A percentile compares a stretch with the other conserved stretches of the same genome.
Conservation (phyloP, 2,797 vertebrate species). For the Rhadinocentrus ornatus region DNA sequence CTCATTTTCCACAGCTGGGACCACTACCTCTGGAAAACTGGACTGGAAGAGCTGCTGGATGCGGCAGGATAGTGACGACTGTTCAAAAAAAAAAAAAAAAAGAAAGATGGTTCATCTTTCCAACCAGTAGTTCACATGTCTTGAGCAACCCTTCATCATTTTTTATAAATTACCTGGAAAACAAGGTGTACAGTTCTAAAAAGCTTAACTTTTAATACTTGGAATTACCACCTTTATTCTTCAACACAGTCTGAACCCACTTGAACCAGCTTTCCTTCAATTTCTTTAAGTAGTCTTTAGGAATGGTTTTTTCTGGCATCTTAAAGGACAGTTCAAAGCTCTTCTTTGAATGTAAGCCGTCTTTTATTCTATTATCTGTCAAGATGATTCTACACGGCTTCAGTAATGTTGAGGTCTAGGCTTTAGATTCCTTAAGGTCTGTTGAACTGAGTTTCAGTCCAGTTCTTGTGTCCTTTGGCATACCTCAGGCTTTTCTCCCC, state of each 20-base stretch:
- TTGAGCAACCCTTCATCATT: neutral
- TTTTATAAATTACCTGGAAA: neutral
- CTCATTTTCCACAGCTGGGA: constrained; percentile 58
- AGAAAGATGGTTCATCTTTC: neutral
- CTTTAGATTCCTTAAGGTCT: no score
- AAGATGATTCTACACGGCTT: no score
- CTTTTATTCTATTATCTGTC: no score
- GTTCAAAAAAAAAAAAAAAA: constrained; percentile 36
- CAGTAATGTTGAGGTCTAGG: no score
- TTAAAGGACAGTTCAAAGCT: no score
- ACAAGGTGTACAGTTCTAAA: neutral
- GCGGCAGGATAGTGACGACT: constrained; percentile 84
- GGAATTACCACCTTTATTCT: neutral
- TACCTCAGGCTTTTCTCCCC: no score
- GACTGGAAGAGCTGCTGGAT: constrained; percentile 87
- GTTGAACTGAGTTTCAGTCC: no score
- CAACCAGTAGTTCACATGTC: neutral
- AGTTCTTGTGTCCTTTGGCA: no score
- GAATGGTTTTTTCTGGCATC: no score
- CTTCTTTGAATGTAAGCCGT: no score
- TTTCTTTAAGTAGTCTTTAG: neutral
- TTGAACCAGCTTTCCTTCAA: neutral
- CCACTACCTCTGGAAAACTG: constrained; percentile 85
- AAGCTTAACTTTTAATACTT: neutral
- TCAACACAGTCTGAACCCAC: neutral